Percentiles rank a stretch among this genome's conserved stretches.
Evolutionary conservation across 2,888 invertebrate species (phyloP).

Genomic region (Harpalus rufipes): DNA sequence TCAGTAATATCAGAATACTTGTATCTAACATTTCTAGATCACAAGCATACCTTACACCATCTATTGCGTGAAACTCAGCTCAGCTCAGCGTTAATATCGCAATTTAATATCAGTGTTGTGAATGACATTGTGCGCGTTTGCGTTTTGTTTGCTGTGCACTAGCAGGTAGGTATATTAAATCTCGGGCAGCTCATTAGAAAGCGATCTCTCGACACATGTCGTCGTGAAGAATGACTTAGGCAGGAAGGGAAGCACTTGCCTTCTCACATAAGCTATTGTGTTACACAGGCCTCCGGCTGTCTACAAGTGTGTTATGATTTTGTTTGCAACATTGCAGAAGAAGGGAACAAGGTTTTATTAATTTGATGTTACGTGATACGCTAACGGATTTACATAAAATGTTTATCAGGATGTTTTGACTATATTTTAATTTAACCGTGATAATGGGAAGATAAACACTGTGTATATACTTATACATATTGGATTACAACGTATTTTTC

Average conservation of each 20-base stretch:
- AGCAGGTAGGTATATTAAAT: conserved; percentile 55
- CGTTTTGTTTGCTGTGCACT: conserved; percentile 26
- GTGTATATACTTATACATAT: conserved; percentile 6
- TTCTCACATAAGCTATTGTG: conserved; percentile 34
- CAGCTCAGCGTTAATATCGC: conserved; percentile 46
- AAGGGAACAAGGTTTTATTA: conserved; percentile 6
- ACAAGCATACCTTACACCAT: conserved; percentile 25
- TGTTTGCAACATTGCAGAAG: conserved; percentile 21
- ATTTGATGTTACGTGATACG: conserved; percentile 37
- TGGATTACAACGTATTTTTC: neutral
- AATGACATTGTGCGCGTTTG: conserved; percentile 30
- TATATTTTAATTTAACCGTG: conserved; percentile 27
- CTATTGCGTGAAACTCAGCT: conserved; percentile 5
- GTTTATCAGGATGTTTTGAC: conserved; percentile 40
- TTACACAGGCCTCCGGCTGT: conserved; percentile 25
- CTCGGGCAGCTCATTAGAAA: conserved; percentile 56
- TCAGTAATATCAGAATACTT: conserved; percentile 31
- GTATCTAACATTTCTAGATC: conserved; percentile 27
- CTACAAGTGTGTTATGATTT: conserved; percentile 47
- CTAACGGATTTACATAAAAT: conserved; percentile 25
- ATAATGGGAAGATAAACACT: neutral
- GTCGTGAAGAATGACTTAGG: conserved; percentile 42
- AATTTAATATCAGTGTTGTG: conserved; percentile 46
- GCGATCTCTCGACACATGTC: conserved; percentile 57
- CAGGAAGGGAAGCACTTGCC: conserved; percentile 3